Evolutionary conservation across 2,888 invertebrate species (phyloP).

Genomic region (Epinotia demarniana): DNA sequence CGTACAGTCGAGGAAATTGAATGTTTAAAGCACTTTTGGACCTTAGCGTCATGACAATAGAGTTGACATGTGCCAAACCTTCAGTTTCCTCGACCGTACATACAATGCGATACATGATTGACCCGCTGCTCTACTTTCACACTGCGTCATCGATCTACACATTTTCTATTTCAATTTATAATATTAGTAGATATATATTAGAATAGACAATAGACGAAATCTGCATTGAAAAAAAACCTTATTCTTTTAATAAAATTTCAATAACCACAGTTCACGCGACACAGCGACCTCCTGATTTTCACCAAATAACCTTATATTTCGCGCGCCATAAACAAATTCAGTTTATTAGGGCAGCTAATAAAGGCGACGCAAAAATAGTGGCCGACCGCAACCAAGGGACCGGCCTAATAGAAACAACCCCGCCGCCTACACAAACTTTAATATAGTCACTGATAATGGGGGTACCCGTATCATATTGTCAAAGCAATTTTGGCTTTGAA

Average conservation of each 20-base stretch:
- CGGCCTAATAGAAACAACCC: constrained; percentile 38
- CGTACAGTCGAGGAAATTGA: too few species aligned
- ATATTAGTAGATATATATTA: too few species aligned
- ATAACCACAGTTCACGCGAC: constrained; percentile 2
- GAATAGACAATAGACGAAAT: too few species aligned
- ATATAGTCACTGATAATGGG: constrained; percentile 26
- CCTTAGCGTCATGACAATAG: too few species aligned
- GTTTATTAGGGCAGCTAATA: constrained; percentile 71
- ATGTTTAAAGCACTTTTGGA: too few species aligned
- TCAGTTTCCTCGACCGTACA: too few species aligned
- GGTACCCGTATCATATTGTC: constrained; percentile 6
- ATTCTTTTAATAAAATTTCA: background rate
- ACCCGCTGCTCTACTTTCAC: too few species aligned
- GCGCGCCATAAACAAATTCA: constrained; percentile 63
- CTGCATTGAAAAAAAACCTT: background rate
- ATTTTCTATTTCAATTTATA: too few species aligned
- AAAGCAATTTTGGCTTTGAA: background rate
- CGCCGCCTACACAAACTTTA: constrained; percentile 3
- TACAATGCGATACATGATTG: too few species aligned
- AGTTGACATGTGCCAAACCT: too few species aligned
- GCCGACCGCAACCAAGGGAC: constrained; percentile 59
- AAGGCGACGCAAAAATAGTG: constrained; percentile 73
- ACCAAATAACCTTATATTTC: constrained; percentile 49
- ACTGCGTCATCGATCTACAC: too few species aligned
- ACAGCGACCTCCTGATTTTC: constrained; percentile 1